phyloP scores from a whole-genome alignment of 1,140 invertebrate genomes.

The Leptopilina boulardi region DNA sequence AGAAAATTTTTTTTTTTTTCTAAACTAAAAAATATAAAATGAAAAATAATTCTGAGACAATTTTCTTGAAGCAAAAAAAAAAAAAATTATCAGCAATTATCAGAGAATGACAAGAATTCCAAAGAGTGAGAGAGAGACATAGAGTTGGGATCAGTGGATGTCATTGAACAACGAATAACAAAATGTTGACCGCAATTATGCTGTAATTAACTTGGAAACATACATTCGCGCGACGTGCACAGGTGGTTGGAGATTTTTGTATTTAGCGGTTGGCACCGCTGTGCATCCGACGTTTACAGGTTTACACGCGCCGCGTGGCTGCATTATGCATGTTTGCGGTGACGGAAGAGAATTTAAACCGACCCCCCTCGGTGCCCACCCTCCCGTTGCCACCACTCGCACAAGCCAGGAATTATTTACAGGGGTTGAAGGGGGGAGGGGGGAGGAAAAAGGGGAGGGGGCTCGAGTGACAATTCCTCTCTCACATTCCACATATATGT shows the following conservation, averaged over 20 bases:
- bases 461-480: background rate
- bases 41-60: no score
- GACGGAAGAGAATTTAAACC: conserved; percentile 76
- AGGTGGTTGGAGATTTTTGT: conserved; percentile 77
- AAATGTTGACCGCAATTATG: conserved; percentile 76
- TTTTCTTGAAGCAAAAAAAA: background rate
- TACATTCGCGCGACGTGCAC: conserved; percentile 63
- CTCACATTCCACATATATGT: background rate
- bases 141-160: conserved; percentile 33
- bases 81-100: background rate
- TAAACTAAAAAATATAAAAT: no score
- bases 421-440: background rate
- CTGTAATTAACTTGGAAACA: conserved; percentile 74
- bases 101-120: conserved; percentile 39
- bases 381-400: conserved; percentile 46
- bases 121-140: background rate
- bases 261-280: conserved; percentile 73
- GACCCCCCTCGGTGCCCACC: conserved; percentile 58
- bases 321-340: conserved; percentile 76
- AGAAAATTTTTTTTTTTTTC: no score
- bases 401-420: conserved; percentile 11
- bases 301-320: conserved; percentile 72
- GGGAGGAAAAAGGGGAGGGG: background rate
- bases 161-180: conserved; percentile 64
- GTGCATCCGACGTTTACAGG: conserved; percentile 69